Conservation (phyloP, 2,888 invertebrate genomes). For the Empis livida region DNA sequence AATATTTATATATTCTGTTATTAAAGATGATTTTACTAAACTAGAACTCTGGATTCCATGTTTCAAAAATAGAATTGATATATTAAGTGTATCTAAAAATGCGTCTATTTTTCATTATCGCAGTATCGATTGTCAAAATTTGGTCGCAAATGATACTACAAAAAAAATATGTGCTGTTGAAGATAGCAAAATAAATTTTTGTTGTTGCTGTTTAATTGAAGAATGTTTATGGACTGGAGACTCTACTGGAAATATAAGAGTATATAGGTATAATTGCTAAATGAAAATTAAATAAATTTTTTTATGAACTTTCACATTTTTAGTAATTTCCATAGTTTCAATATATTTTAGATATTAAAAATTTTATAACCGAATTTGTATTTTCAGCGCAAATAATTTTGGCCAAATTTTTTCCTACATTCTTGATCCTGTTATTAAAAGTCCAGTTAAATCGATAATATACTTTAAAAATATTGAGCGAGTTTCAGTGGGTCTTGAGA, state of each 20-base stretch:
- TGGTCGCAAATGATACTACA: too few species aligned
- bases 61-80: background rate
- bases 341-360: too few species aligned
- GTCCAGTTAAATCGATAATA: conserved; percentile 53
- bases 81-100: background rate
- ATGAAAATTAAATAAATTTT: too few species aligned
- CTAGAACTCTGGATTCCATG: background rate
- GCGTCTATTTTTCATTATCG: too few species aligned
- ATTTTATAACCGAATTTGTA: too few species aligned
- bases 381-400: conserved; percentile 40
- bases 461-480: conserved; percentile 52
- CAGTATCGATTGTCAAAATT: too few species aligned
- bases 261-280: conserved; percentile 56
- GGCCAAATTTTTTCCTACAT: conserved; percentile 47
- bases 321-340: too few species aligned
- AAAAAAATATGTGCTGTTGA: too few species aligned
- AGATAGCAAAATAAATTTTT: conserved; percentile 18
- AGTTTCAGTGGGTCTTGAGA: conserved; percentile 70
- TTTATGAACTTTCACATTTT: too few species aligned
- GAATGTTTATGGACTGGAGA: conserved; percentile 83
- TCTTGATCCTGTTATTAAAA: conserved; percentile 53
- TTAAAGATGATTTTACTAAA: background rate
- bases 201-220: conserved; percentile 53
- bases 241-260: conserved; percentile 68
- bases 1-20: background rate